phyloP scores from a whole-genome alignment of 1,140 invertebrate genomes.

The Eupristina koningsbergeri region DNA sequence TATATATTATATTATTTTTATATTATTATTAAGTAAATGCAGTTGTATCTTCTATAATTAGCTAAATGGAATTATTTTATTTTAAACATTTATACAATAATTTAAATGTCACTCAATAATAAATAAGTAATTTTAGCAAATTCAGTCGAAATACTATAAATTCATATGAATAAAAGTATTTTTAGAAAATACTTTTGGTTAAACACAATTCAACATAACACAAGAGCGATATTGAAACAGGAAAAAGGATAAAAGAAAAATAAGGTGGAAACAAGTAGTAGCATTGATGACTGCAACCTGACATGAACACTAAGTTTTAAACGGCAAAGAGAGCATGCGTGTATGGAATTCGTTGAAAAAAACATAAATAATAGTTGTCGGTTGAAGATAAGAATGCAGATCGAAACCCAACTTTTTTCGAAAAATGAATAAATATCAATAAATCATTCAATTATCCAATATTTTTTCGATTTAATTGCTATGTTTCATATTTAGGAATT shows the following conservation, averaged over 20 bases:
- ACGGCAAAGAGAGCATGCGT: neutral
- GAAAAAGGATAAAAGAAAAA: neutral
- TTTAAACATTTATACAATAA: no score
- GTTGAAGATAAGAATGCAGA: neutral
- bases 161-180: no score
- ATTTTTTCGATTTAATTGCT: neutral
- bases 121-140: no score
- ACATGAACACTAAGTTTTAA: neutral
- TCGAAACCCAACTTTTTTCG: neutral
- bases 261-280: neutral
- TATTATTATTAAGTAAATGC: no score
- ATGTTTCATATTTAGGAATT: no score
- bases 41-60: no score
- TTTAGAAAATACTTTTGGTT: neutral
- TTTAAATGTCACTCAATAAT: no score
- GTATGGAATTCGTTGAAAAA: neutral
- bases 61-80: no score
- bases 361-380: neutral
- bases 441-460: neutral
- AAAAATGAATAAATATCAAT: neutral
- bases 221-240: no score
- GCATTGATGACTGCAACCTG: neutral
- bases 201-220: no score
- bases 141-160: no score
- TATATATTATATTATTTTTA: no score